These are phyloP conservation scores for Caenorhabditis panamensis DNA, from an alignment of 2,888 invertebrate genomes.

Conservation along the genomic window DNA sequence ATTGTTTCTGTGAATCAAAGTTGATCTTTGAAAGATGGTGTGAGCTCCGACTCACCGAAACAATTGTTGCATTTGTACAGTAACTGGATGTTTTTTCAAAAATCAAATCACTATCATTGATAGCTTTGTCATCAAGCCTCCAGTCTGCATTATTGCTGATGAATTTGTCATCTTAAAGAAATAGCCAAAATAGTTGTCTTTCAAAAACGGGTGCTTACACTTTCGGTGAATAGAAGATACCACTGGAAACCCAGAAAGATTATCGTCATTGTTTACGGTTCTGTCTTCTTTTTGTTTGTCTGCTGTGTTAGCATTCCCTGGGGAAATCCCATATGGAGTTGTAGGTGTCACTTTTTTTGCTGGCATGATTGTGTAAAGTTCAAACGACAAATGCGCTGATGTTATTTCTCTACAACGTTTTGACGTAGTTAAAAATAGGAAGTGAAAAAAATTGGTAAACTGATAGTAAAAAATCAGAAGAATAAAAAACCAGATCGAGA, in stretches of 20 bases:
- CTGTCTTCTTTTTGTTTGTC: no score
- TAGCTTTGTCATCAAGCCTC: constrained; percentile 68
- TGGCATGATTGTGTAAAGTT: constrained; percentile 16
- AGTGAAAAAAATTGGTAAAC: no score
- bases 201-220: no score
- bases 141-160: constrained; percentile 66
- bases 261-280: no score
- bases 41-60: constrained; percentile 48
- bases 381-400: no score
- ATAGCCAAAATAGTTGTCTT: neutral
- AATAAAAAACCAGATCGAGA: no score
- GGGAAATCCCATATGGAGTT: constrained; percentile 30
- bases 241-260: no score
- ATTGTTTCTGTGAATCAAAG: constrained; percentile 49
- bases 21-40: neutral
- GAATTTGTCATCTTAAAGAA: constrained; percentile 51
- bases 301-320: no score
- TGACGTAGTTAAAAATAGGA: no score
- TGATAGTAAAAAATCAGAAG: no score
- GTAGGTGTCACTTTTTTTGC: constrained; percentile 50
- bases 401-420: constrained; percentile 55
- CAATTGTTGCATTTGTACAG: constrained; percentile 58
- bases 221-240: no score
- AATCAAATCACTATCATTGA: constrained; percentile 67
- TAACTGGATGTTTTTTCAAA: constrained; percentile 53